phyloP scores from a whole-genome alignment of 2,113 vertebrate species.

The Triplophysa dalaica region DNA sequence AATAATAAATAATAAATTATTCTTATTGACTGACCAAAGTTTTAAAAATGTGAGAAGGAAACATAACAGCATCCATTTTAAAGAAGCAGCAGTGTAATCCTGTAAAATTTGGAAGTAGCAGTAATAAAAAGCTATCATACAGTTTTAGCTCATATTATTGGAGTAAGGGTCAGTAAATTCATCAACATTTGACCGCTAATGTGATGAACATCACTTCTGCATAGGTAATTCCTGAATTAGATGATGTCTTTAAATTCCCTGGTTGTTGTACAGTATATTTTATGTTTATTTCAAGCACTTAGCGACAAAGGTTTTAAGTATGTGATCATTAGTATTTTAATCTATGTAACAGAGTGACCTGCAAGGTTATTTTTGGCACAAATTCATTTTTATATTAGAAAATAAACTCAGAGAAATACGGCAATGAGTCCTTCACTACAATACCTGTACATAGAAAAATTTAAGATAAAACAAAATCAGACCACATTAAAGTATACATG shows the following conservation, averaged over 20 bases:
- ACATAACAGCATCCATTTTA: too few species aligned
- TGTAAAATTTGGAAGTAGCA: slow-evolving; percentile 6
- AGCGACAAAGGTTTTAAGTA: neutral
- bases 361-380: slow-evolving; percentile 8
- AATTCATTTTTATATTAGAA: neutral
- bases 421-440: too few species aligned
- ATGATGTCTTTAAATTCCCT: slow-evolving; percentile 23
- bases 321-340: slow-evolving; percentile 32
- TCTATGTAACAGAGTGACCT: slow-evolving; percentile 9
- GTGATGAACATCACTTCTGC: slow-evolving; percentile 1
- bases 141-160: slow-evolving; percentile 14
- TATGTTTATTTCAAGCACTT: slow-evolving; percentile 13
- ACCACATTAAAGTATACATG: too few species aligned
- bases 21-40: too few species aligned
- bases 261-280: slow-evolving; percentile 10
- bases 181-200: slow-evolving; percentile 15
- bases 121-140: slow-evolving; percentile 12
- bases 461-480: too few species aligned
- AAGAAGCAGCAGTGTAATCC: slow-evolving; percentile 3
- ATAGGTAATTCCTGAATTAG: slow-evolving; percentile 25
- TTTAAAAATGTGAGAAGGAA: too few species aligned
- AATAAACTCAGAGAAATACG: too few species aligned
- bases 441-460: too few species aligned
- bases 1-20: too few species aligned
- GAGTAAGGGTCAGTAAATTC: slow-evolving; percentile 24